Evolutionary conservation across 2,113 vertebrate species (phyloP), one percentile per base, ranked within the genome.

Genomic region (Suncus etruscus): DNA sequence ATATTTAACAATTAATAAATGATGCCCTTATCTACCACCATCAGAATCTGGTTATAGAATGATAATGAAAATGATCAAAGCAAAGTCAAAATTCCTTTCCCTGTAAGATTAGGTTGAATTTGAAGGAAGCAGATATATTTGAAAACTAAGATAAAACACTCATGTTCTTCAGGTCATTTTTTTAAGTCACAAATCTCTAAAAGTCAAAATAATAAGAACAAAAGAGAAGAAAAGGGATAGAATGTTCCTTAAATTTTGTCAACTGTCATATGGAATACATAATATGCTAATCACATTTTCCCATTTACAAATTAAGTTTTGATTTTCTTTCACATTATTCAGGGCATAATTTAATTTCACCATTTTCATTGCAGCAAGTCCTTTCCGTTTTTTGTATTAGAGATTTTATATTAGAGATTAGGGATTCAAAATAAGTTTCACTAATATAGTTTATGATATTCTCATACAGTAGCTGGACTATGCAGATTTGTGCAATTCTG

Each of bases 41-140:
- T 87, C 16, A 61, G 16, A 95, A 73, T 86, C 39, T 95, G 50
- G 48, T 65, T 76, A 47, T 58, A 91, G 20, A 82, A 14, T 75
- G 5, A 84, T 61, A 83, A 14, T 0, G 50, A 80, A 76, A 81
- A 25, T 76, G 22, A 63, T 4, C 27, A 18, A 7, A 66, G 50
- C 39, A 83, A 72, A 1, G 9, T 29, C 29, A 68, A 88, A 77
- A 24, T 69, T 87, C 79, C 11, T 20, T 69, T 90, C 11, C 51
- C 91, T 83, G 3, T 31, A 24, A 48, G 32, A 86, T 79, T 20
- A 90, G 58, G 48, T 94, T 88, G 77, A 70, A 63, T 70, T 89
- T 92, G 24, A 22, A 81, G 14, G 11, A 18, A 31, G 45, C 25
- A 68, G 89, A 77, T 3, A 50, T 87, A 70, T 31, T 73, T 93